phyloP scores from a whole-genome alignment of 2,797 vertebrate species.

The Hippoglossus hippoglossus region DNA sequence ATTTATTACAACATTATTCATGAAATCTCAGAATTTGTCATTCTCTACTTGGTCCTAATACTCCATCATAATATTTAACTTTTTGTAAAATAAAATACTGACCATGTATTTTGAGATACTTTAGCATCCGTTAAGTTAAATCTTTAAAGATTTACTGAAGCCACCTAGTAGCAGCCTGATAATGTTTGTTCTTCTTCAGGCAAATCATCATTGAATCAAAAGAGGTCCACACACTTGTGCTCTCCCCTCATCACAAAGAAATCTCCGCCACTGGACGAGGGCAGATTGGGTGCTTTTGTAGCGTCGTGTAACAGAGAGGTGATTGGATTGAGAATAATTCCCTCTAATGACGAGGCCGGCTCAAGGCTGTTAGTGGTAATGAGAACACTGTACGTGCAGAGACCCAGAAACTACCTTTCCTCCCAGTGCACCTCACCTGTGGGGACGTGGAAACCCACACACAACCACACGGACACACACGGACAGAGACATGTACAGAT shows the following conservation, averaged over 20 bases:
- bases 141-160: too few relatives aligned
- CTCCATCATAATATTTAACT: too few relatives aligned
- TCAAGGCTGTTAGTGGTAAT: slow-evolving; percentile 83
- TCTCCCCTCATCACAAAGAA: slow-evolving; percentile 57
- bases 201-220: too few relatives aligned
- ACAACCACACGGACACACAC: slow-evolving; percentile 34
- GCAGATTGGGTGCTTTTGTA: slow-evolving; percentile 75
- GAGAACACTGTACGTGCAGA: slow-evolving; percentile 77
- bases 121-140: too few relatives aligned
- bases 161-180: too few relatives aligned
- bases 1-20: too few relatives aligned
- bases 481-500: slow-evolving; percentile 27
- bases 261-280: slow-evolving; percentile 69
- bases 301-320: slow-evolving; percentile 77
- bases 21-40: too few relatives aligned
- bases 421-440: slow-evolving; percentile 61
- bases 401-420: slow-evolving; percentile 59
- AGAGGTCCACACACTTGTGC: neutral
- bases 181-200: too few relatives aligned
- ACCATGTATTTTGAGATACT: too few relatives aligned
- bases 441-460: slow-evolving; percentile 45
- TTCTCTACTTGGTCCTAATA: too few relatives aligned
- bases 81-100: too few relatives aligned
- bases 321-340: slow-evolving; percentile 83
- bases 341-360: slow-evolving; percentile 79